Conservation (phyloP, 1,140 invertebrate genomes). For the Tribolium madens region DNA sequence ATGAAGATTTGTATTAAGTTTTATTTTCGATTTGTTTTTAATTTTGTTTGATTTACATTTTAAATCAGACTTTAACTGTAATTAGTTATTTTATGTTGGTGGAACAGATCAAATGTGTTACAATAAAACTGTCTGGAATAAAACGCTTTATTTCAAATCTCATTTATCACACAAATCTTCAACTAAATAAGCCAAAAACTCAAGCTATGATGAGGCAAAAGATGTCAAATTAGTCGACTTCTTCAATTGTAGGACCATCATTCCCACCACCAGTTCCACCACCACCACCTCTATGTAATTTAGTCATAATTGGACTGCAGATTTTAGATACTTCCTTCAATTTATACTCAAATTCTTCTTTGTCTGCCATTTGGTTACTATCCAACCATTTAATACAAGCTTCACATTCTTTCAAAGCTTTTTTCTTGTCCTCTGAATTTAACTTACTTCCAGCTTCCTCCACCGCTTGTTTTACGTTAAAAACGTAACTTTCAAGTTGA, state of each 20-base stretch:
- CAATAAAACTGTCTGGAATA: background rate
- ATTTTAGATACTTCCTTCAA: conserved; percentile 67
- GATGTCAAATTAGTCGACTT: conserved; percentile 61
- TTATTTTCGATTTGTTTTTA: no score
- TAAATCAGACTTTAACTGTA: no score
- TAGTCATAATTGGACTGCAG: conserved; percentile 69
- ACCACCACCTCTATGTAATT: conserved; percentile 64
- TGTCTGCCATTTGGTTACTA: conserved; percentile 72
- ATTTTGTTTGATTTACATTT: no score
- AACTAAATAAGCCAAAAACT: conserved; percentile 10
- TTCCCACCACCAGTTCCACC: conserved; percentile 44
- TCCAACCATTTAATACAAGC: conserved; percentile 75
- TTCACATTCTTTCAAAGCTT: conserved; percentile 70
- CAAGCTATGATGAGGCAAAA: background rate
- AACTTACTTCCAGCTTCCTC: conserved; percentile 60
- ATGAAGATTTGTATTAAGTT: no score
- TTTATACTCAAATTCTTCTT: conserved; percentile 73
- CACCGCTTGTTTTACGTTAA: conserved; percentile 68
- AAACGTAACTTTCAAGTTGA: conserved; percentile 78
- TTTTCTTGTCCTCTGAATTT: conserved; percentile 64
- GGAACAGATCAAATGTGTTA: no score
- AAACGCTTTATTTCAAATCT: conserved; percentile 14
- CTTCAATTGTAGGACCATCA: conserved; percentile 64
- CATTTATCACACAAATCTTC: conserved; percentile 14
- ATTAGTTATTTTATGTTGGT: no score